Evolutionary conservation across 2,888 invertebrate species (phyloP).

Genomic region (Lagria hirta): DNA sequence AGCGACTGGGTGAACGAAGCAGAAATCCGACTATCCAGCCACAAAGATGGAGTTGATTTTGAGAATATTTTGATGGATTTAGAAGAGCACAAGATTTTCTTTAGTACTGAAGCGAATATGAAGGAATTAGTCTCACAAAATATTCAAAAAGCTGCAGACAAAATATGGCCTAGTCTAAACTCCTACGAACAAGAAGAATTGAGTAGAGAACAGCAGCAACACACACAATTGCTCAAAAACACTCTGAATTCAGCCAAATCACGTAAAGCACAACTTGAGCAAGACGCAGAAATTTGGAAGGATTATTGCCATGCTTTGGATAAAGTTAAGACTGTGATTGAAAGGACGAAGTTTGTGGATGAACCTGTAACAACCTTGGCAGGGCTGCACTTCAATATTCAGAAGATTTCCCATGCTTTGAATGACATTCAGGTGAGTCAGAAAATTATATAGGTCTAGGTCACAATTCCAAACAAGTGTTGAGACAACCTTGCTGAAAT

Average conservation of each 20-base stretch:
- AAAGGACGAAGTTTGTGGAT: conserved; percentile 74
- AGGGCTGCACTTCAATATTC: conserved; percentile 79
- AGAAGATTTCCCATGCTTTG: conserved; percentile 77
- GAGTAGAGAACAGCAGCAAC: conserved; percentile 77
- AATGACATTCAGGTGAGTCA: conserved; percentile 72
- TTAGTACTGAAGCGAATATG: conserved; percentile 75
- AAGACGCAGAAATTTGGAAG: conserved; percentile 82
- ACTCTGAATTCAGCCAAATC: conserved; percentile 82
- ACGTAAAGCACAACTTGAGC: conserved; percentile 76
- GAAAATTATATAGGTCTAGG: no score
- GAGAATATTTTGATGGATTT: conserved; percentile 80
- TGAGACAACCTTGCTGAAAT: no score
- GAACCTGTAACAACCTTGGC: conserved; percentile 79
- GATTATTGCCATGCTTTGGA: conserved; percentile 78
- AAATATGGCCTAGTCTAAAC: conserved; percentile 83
- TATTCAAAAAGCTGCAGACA: conserved; percentile 82
- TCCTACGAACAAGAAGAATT: conserved; percentile 81
- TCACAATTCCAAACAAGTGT: no score
- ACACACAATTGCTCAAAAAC: conserved; percentile 79
- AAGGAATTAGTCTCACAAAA: conserved; percentile 78
- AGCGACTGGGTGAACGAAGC: conserved; percentile 84
- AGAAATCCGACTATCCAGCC: conserved; percentile 71
- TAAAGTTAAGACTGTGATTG: conserved; percentile 73
- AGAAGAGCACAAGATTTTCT: conserved; percentile 86
- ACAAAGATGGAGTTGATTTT: conserved; percentile 85